Conservation (phyloP, 2,888 invertebrate species). For the Diadegma fenestrale region DNA sequence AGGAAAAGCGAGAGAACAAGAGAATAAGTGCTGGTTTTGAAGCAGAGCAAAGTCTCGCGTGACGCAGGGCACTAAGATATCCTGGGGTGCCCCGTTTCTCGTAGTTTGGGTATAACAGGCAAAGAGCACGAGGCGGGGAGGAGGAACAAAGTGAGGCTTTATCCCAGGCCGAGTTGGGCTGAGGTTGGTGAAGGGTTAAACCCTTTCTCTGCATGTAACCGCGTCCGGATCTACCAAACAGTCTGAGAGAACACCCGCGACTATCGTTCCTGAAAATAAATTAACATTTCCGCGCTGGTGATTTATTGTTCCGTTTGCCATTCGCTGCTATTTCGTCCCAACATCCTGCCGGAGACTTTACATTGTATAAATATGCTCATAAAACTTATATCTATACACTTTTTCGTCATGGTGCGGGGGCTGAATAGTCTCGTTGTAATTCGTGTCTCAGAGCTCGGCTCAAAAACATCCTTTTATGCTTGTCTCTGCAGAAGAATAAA, state of each 20-base stretch:
- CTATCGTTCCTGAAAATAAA: constrained; percentile 68
- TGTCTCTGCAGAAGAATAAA: not conserved
- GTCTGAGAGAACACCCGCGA: constrained; percentile 47
- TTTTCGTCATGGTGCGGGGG: not conserved
- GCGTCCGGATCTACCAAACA: constrained; percentile 42
- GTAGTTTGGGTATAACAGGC: constrained; percentile 1
- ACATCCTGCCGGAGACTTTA: constrained; percentile 56
- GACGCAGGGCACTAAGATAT: constrained; percentile 61
- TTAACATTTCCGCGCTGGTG: constrained; percentile 66
- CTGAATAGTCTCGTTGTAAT: constrained; percentile 1
- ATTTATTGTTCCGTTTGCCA: constrained; percentile 68
- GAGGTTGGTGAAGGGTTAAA: constrained; percentile 25
- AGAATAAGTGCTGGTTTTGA: constrained; percentile 22
- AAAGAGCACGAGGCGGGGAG: not conserved
- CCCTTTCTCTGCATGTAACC: constrained; percentile 37
- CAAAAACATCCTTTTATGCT: not conserved
- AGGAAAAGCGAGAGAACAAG: constrained; percentile 21
- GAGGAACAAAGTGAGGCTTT: constrained; percentile 31
- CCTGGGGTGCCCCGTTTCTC: constrained; percentile 40
- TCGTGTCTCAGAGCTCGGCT: not conserved
- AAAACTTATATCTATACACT: not conserved
- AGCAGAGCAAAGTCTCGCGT: constrained; percentile 57
- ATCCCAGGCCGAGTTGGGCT: constrained; percentile 49
- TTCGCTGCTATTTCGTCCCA: constrained; percentile 64
- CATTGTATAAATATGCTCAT: constrained; percentile 27